A percentile compares a stretch with the other conserved stretches of the same genome.
Evolutionary conservation across 2,797 vertebrate genomes (phyloP).

Genomic region (Valencia hispanica): DNA sequence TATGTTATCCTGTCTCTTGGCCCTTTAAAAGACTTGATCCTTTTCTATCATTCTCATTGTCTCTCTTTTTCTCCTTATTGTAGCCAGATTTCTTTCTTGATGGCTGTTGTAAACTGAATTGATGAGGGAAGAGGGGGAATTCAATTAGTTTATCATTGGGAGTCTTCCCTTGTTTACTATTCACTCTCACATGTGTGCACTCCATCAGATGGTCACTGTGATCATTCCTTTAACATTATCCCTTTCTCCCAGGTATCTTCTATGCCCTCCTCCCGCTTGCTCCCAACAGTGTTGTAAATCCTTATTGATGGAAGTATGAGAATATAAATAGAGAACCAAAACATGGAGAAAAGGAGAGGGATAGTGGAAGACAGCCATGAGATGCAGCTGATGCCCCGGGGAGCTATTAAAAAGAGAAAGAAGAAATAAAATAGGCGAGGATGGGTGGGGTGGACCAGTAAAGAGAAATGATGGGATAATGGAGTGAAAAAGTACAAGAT

Average conservation of each 20-base stretch:
- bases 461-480: slow-evolving; percentile 69
- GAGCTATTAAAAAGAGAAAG: slow-evolving; percentile 58
- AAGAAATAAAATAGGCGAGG: slow-evolving; percentile 58
- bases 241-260: slow-evolving; percentile 23
- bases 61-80: slow-evolving; percentile 13
- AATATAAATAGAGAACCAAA: slow-evolving; percentile 13
- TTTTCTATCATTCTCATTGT: slow-evolving; percentile 19
- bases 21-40: slow-evolving; percentile 33
- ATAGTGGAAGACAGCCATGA: slow-evolving; percentile 42
- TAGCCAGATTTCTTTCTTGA: slow-evolving; percentile 36
- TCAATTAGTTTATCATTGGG: slow-evolving; percentile 61
- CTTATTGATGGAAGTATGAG: slow-evolving; percentile 49
- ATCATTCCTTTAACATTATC: slow-evolving; percentile 24
- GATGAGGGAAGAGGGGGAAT: slow-evolving; percentile 40
- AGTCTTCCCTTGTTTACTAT: slow-evolving; percentile 56
- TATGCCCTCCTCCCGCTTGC: slow-evolving; percentile 19
- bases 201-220: slow-evolving; percentile 49
- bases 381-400: slow-evolving; percentile 56
- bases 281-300: slow-evolving; percentile 55
- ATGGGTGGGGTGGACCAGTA: slow-evolving; percentile 54
- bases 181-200: slow-evolving; percentile 46
- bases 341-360: slow-evolving; percentile 24
- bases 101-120: slow-evolving; percentile 26
- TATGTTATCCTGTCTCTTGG: slow-evolving; percentile 58
- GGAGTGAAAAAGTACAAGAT: slow-evolving; percentile 47